These are phyloP conservation scores for Agrilus cyanescens DNA, from an alignment of 2,888 invertebrate species.

Conservation along the genomic window DNA sequence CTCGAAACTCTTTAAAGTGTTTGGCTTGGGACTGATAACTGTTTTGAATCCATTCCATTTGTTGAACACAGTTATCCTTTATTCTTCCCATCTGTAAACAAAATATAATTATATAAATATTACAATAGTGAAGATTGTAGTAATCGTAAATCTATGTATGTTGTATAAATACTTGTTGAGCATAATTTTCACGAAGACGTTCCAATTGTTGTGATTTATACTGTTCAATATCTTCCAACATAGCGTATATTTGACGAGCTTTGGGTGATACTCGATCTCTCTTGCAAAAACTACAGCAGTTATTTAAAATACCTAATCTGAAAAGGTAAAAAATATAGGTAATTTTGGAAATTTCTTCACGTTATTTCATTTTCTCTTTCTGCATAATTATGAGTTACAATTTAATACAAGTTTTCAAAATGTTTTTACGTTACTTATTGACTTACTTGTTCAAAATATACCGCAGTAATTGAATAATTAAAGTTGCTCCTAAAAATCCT, in stretches of 20 bases:
- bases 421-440: background rate
- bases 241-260: slow-evolving; percentile 71
- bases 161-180: slow-evolving; percentile 57
- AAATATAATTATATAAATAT: slow-evolving; percentile 3
- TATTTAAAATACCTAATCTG: slow-evolving; percentile 59
- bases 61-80: slow-evolving; percentile 85
- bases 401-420: background rate
- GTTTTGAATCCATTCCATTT: slow-evolving; percentile 87
- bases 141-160: background rate
- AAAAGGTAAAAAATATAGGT: slow-evolving; percentile 24
- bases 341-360: background rate
- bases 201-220: slow-evolving; percentile 85
- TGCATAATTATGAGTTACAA: no score
- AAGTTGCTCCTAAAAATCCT: slow-evolving; percentile 66
- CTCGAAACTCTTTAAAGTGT: slow-evolving; percentile 76
- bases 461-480: slow-evolving; percentile 65
- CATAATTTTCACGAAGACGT: slow-evolving; percentile 80
- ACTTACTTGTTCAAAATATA: slow-evolving; percentile 60
- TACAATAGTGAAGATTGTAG: slow-evolving; percentile 1
- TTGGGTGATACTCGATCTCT: slow-evolving; percentile 60
- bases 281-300: slow-evolving; percentile 65
- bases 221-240: slow-evolving; percentile 82
- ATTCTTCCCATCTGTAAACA: slow-evolving; percentile 61
- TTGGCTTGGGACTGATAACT: slow-evolving; percentile 83
- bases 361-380: background rate